These are phyloP conservation scores for Epinotia nisella DNA, from an alignment of 2,888 invertebrate species.

Conservation along the genomic window DNA sequence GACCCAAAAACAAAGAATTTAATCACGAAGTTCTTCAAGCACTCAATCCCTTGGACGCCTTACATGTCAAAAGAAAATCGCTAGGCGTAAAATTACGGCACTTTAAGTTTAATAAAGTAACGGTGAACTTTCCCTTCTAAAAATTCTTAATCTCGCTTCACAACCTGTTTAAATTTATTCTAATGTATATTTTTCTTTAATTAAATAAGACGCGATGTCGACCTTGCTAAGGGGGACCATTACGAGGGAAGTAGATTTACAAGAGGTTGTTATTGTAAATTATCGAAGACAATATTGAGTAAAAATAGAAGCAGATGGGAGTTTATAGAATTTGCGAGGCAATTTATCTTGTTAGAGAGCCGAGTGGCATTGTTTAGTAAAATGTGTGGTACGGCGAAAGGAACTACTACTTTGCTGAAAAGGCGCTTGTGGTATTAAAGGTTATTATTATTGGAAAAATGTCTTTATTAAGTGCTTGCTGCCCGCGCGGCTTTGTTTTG, in stretches of 20 bases:
- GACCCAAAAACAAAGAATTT: too few relatives aligned
- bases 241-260: slow-evolving; percentile 50
- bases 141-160: slow-evolving; percentile 13
- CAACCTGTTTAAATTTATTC: slow-evolving; percentile 65
- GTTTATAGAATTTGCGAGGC: background rate
- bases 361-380: background rate
- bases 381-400: too few relatives aligned
- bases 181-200: slow-evolving; percentile 78
- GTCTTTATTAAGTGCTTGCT: too few relatives aligned
- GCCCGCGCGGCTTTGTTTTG: too few relatives aligned
- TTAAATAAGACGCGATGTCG: slow-evolving; percentile 73
- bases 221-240: slow-evolving; percentile 61
- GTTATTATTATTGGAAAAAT: too few relatives aligned
- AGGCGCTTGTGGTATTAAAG: too few relatives aligned
- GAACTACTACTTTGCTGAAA: too few relatives aligned
- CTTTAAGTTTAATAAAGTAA: background rate
- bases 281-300: slow-evolving; percentile 13
- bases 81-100: background rate
- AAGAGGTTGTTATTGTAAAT: slow-evolving; percentile 12
- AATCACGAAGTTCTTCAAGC: too few relatives aligned
- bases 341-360: slow-evolving; percentile 1
- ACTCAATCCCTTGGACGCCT: too few relatives aligned
- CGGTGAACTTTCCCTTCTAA: background rate
- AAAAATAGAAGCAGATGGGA: slow-evolving; percentile 7
- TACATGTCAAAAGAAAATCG: too few relatives aligned